phyloP scores from a whole-genome alignment of 2,113 vertebrate genomes.

The Dermatemys mawii region DNA sequence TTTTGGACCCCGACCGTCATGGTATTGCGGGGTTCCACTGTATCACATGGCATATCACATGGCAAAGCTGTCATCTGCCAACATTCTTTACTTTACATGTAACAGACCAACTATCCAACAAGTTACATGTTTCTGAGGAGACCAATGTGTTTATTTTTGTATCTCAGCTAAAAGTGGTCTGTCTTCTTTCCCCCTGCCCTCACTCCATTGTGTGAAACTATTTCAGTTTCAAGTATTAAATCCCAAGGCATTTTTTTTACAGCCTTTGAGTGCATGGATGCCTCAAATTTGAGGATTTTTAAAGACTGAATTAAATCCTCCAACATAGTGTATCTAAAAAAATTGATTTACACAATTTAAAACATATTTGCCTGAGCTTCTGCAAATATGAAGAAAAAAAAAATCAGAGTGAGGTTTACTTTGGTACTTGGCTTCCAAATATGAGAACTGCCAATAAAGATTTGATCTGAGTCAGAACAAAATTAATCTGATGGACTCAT shows the following conservation, averaged over 20 bases:
- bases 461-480: neutral
- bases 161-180: neutral
- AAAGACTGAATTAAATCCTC: neutral
- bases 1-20: too few species aligned
- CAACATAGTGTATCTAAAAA: neutral
- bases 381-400: neutral
- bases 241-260: neutral
- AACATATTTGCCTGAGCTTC: neutral
- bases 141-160: neutral
- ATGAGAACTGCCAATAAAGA: neutral
- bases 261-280: neutral
- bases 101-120: neutral
- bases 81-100: neutral
- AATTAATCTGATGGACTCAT: neutral
- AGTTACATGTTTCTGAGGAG: neutral
- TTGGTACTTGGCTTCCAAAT: neutral
- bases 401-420: accelerated
- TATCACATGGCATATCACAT: too few species aligned
- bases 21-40: too few species aligned
- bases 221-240: neutral
- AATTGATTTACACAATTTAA: neutral
- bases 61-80: neutral
- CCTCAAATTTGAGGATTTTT: neutral
- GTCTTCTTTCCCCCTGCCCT: neutral
- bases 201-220: neutral